These are phyloP conservation scores for Cheracebus regulus DNA, from an alignment of 2,797 vertebrate species.

Conservation along the genomic window DNA sequence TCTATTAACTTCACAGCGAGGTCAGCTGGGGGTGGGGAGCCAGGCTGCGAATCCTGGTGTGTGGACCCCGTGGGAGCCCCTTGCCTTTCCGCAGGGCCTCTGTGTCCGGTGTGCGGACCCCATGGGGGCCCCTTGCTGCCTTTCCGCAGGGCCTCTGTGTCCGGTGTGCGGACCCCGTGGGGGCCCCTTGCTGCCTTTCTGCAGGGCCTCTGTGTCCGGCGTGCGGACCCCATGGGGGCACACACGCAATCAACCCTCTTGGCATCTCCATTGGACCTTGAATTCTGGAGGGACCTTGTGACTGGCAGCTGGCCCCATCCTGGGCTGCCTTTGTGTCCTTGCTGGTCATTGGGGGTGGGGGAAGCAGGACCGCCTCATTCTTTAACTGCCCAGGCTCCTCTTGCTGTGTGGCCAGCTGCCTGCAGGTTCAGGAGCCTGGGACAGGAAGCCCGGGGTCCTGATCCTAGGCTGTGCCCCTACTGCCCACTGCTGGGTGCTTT, in stretches of 20 bases:
- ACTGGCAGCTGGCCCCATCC: neutral
- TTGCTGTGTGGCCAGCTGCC: fast-evolving
- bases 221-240: neutral
- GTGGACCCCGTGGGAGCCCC: fast-evolving
- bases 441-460: neutral
- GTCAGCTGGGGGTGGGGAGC: neutral
- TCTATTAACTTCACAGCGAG: neutral
- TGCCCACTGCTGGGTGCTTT: neutral
- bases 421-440: neutral
- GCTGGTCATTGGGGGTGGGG: fast-evolving
- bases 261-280: neutral
- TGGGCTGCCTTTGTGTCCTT: neutral
- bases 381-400: too few species aligned
- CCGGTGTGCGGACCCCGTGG: neutral
- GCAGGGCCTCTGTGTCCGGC: neutral
- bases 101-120: neutral
- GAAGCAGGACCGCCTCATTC: fast-evolving
- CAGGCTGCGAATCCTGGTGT: neutral
- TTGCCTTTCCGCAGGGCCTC: neutral
- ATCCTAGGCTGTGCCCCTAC: neutral
- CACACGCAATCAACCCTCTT: neutral
- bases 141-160: neutral
- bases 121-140: fast-evolving
- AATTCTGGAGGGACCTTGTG: neutral
- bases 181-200: neutral